Base-by-base conservation (phyloP, 2,888 invertebrate genomes). In the Scelioninae gen. 1 region DNA sequence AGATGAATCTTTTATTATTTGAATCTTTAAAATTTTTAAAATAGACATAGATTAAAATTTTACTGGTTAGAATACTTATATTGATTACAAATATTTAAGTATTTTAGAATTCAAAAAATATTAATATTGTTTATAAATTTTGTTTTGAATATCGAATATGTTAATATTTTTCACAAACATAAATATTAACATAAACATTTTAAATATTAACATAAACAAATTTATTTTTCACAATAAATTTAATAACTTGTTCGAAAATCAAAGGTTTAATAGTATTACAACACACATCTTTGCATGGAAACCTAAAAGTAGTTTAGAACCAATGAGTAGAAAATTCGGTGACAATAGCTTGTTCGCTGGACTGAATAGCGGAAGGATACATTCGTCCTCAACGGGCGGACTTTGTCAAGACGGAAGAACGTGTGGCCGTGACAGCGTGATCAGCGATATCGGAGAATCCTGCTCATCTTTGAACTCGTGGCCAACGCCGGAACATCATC, bases 301-400 rank as follows among this genome's bases (percentile, higher is more conserved):
- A 31, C 31, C 4, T 29, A 43, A 31, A 77, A 68, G 74, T 81
- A 62, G 38, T 3, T 68, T 80, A 84, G 80, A 69, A 62, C 43
- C 43, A 60, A 55, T 58, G 84, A 88, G 82, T 74, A 84, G 83
- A 87, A 88, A 84, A 86, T 89, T 85, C 85, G 88, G 85, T 90
- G 90, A 91, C 87, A 88, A 90, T 89, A 92, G 92, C 90, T 91
- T 92, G 88, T 92, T 92, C 90, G 89, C 89, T 88, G 91, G 90
- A 86, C 88, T 91, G 87, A 90, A 88, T 88, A 91, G 85, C 83
- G 86, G 89, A 87, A 90, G 91, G 88, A 88, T 87, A 85, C 89
- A 89, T 85, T 86, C 88, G 58, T 47, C 79, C 32, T 87, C 66
- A 55, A 56, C 23, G 71, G 79, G 65, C 60, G 85, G 85, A 55